Base-by-base conservation (phyloP, 2,113 vertebrate species). In the Strix uralensis region DNA sequence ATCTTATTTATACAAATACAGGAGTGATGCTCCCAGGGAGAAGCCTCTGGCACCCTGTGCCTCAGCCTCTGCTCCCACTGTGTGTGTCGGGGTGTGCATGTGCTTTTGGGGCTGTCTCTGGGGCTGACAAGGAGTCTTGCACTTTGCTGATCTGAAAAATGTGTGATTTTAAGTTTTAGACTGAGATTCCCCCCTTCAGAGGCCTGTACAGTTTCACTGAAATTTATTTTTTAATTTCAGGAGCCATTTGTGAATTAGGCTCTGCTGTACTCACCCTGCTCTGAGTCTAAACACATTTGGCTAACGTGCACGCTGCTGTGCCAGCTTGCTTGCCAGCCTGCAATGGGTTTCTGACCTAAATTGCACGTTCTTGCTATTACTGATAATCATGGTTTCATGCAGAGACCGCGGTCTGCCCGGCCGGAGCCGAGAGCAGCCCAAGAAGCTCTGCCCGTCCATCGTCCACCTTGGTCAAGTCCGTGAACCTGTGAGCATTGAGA, bases 11-110 rank as follows among this genome's bases (percentile, higher is more conserved):
- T 12, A 20, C 22, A 72, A 40, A 12, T 8, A 19, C 15, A 34
- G 79, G 21, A 10, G 4, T 1, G 67, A 11, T 21, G 79, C 17
- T 62, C 1, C 11, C 3, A 49, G 0, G 0, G 57, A 66, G 15
- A n/a, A 54, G 73, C 18, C 6, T 6, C 29, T 3, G 2, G 44
- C 20, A 30, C 13, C 44, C 32, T 38, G 4, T 8, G 20, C 63
- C 30, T 25, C 74, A 38, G 46, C 23, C 66, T 65, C 69, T n/a
- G 54, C 58, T 63, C 77, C 77, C 5, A 1, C 15, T 3, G 13
- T 0, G 5, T 1, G 3, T 20, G 36, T 73, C 79, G 5, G 3
- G 25, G 34, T 2, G 0, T 13, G 9, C 14, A 25, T 1, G 0
- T 18, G 49, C 5, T 47, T 52, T 63, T 29, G 63, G 47, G 25